Percentiles rank a stretch among this genome's conserved stretches.
These are phyloP conservation scores for Apaloderma vittatum DNA, from an alignment of 2,113 vertebrate genomes.

Conservation along the genomic window DNA sequence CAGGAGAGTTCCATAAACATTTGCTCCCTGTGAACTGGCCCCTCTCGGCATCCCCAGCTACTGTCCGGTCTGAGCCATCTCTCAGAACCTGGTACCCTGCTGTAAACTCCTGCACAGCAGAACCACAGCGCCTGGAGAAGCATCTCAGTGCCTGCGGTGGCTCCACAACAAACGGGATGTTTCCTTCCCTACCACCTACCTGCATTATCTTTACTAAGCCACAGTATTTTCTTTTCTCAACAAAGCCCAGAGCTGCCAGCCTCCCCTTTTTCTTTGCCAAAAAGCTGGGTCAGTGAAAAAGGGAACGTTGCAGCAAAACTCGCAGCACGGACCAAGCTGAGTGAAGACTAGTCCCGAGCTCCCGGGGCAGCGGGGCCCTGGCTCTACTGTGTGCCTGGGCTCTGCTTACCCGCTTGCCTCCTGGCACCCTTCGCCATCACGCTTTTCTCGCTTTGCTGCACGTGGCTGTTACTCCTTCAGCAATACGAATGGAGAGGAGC, in stretches of 20 bases:
- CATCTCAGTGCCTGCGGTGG: background rate
- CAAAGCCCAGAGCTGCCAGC: background rate
- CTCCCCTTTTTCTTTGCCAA: background rate
- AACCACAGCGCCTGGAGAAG: background rate
- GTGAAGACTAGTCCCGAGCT: background rate
- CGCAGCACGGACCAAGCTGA: background rate
- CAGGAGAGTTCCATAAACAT: background rate
- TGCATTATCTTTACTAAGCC: rapidly evolving
- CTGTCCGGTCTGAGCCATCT: background rate
- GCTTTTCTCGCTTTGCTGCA: background rate
- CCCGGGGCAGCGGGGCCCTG: rapidly evolving
- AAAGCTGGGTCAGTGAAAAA: background rate
- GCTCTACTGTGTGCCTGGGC: background rate
- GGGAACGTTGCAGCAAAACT: background rate
- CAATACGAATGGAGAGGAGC: background rate
- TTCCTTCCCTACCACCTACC: background rate
- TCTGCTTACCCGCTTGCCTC: background rate
- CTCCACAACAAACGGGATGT: background rate
- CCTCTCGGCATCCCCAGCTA: background rate
- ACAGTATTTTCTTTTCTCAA: background rate
- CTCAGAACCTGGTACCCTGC: no score
- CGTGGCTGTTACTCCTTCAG: background rate
- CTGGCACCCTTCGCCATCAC: background rate
- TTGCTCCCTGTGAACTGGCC: background rate
- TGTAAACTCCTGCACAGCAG: no score